phyloP scores from a whole-genome alignment of 1,140 invertebrate genomes.

The Cydia fagiglandana region DNA sequence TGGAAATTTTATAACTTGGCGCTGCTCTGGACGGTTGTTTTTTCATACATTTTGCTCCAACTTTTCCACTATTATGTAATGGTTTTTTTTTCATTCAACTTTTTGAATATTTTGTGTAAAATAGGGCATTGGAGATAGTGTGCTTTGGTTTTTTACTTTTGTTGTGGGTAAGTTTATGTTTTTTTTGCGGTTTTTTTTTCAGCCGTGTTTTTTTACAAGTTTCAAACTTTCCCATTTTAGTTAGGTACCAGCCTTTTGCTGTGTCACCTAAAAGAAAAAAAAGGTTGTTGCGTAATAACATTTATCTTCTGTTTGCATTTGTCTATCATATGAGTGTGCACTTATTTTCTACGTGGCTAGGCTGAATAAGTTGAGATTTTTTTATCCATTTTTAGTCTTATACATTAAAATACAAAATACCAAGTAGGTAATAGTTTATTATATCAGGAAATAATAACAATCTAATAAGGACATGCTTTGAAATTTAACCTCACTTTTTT shows the following conservation, averaged over 20 bases:
- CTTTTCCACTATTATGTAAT: conserved; percentile 65
- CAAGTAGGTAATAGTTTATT: background rate
- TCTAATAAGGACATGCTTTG: no score
- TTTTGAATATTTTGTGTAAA: conserved; percentile 34
- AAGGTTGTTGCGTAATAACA: conserved; percentile 3
- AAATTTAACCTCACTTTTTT: background rate
- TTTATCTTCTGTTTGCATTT: no score
- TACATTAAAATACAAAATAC: no score
- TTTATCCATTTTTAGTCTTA: no score
- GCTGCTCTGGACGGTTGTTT: conserved; percentile 62
- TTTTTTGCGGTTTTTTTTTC: background rate
- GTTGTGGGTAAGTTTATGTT: background rate
- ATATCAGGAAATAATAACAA: background rate
- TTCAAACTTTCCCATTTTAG: no score
- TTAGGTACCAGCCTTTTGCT: no score
- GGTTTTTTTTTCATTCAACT: conserved; percentile 38
- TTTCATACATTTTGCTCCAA: conserved; percentile 58
- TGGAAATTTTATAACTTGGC: conserved; percentile 74
- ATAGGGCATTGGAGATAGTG: background rate
- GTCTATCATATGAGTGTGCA: no score
- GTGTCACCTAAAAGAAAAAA: no score
- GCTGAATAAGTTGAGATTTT: no score
- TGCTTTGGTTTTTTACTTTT: background rate
- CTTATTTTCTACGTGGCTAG: no score
- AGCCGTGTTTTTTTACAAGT: no score